phyloP scores from a whole-genome alignment of 1,140 invertebrate species.

The Medauroidea extradentata region DNA sequence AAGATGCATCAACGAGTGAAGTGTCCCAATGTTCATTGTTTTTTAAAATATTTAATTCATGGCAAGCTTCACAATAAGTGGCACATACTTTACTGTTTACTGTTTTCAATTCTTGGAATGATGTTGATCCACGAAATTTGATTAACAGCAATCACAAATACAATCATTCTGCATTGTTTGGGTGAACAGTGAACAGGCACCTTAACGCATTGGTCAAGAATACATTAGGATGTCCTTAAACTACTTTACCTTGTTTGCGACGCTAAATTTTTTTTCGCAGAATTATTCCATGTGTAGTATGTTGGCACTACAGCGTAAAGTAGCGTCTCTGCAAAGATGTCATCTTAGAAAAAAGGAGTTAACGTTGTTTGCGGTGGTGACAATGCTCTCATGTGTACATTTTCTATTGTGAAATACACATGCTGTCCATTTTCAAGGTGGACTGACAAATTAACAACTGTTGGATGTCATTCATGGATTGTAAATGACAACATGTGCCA shows the following conservation, averaged over 20 bases:
- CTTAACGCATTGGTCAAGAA: slow-evolving; percentile 31
- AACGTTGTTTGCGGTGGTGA: slow-evolving; percentile 28
- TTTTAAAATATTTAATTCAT: slow-evolving; percentile 36
- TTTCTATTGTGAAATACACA: slow-evolving; percentile 33
- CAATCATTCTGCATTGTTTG: too few species aligned
- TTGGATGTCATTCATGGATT: slow-evolving; percentile 12
- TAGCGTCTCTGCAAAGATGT: slow-evolving; percentile 38
- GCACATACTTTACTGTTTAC: slow-evolving; percentile 41
- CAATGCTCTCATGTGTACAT: slow-evolving; percentile 16
- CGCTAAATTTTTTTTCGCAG: too few species aligned
- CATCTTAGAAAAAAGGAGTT: slow-evolving; percentile 33
- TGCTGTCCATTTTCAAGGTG: slow-evolving; percentile 32
- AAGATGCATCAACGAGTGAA: slow-evolving; percentile 33
- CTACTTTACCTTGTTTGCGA: too few species aligned
- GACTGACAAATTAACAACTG: slow-evolving; percentile 16
- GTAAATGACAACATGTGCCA: slow-evolving; percentile 27
- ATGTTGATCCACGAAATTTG: too few species aligned
- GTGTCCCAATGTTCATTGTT: too few species aligned
- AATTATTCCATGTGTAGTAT: too few species aligned
- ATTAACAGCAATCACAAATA: slow-evolving; percentile 39
- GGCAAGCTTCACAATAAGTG: slow-evolving; percentile 38
- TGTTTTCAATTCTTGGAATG: too few species aligned
- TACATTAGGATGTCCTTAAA: too few species aligned
- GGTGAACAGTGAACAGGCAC: too few species aligned
- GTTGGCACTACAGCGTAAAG: slow-evolving; percentile 38